Conservation (phyloP, 1,140 invertebrate genomes). For the Colletes gigas region DNA sequence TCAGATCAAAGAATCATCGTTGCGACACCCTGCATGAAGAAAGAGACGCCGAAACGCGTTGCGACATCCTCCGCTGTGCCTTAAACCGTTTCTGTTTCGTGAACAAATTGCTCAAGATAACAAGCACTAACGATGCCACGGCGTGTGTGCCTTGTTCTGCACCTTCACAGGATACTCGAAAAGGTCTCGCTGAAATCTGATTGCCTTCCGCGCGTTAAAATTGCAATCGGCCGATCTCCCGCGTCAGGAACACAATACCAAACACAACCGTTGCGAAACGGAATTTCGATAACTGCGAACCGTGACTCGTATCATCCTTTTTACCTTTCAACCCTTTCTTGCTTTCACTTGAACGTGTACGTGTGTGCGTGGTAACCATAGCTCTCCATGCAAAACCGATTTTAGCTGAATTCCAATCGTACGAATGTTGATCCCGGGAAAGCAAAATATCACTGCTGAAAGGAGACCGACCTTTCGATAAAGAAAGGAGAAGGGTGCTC, state of each 20-base stretch:
- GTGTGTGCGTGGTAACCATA: not conserved
- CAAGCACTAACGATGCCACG: not conserved
- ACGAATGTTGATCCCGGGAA: too few relatives aligned
- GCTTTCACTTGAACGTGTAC: not conserved
- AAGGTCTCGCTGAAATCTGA: slow-evolving; percentile 44
- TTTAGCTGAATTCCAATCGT: not conserved
- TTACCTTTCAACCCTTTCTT: slow-evolving; percentile 20
- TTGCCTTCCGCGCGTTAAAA: slow-evolving; percentile 41
- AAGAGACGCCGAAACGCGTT: not conserved
- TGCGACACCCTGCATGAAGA: not conserved
- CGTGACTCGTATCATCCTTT: slow-evolving; percentile 26
- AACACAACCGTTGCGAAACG: slow-evolving; percentile 34
- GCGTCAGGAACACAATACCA: slow-evolving; percentile 39
- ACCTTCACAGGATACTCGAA: not conserved
- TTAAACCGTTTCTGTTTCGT: not conserved
- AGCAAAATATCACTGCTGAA: too few relatives aligned
- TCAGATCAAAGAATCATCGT: not conserved
- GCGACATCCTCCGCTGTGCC: not conserved
- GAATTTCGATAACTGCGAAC: slow-evolving; percentile 43
- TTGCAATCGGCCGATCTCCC: slow-evolving; percentile 27
- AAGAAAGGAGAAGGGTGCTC: too few relatives aligned
- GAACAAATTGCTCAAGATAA: slow-evolving; percentile 32
- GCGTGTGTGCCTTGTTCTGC: not conserved
- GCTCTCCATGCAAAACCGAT: not conserved
- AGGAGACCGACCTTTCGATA: too few relatives aligned